phyloP scores from a whole-genome alignment of 2,113 vertebrate species.

The Parus major region DNA sequence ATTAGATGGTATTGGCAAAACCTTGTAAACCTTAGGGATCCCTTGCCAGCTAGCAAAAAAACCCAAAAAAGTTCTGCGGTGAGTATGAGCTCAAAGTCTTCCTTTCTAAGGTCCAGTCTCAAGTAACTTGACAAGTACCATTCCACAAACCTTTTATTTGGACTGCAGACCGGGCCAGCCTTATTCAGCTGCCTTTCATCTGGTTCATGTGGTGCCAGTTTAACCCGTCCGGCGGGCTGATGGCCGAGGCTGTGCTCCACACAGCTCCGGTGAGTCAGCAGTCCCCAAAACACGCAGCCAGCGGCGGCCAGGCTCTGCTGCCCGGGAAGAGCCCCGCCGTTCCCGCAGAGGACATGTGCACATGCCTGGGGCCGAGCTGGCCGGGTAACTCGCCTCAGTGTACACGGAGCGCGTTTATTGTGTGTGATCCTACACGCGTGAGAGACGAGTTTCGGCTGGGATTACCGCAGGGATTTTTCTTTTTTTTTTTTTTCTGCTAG shows the following conservation, averaged over 20 bases:
- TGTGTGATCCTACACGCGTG: background rate
- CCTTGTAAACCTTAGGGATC: background rate
- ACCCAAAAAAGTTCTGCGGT: background rate
- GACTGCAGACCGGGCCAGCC: background rate
- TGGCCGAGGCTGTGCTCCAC: background rate
- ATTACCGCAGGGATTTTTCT: background rate
- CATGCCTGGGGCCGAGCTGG: background rate
- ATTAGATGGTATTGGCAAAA: background rate
- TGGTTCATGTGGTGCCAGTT: background rate
- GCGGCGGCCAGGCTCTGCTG: accelerated
- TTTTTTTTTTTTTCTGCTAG: background rate
- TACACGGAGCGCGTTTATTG: background rate
- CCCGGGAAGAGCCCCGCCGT: accelerated
- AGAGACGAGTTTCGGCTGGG: background rate
- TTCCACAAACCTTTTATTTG: background rate
- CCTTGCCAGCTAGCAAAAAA: background rate
- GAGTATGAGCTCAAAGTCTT: background rate
- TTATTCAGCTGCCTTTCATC: background rate
- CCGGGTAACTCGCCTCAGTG: accelerated
- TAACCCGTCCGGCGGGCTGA: background rate
- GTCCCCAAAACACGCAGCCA: accelerated
- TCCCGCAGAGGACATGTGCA: accelerated
- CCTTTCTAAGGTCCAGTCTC: background rate
- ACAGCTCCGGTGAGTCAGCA: background rate
- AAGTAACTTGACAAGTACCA: background rate